Conservation (phyloP, 2,113 vertebrate species). For the Apteryx mantelli region DNA sequence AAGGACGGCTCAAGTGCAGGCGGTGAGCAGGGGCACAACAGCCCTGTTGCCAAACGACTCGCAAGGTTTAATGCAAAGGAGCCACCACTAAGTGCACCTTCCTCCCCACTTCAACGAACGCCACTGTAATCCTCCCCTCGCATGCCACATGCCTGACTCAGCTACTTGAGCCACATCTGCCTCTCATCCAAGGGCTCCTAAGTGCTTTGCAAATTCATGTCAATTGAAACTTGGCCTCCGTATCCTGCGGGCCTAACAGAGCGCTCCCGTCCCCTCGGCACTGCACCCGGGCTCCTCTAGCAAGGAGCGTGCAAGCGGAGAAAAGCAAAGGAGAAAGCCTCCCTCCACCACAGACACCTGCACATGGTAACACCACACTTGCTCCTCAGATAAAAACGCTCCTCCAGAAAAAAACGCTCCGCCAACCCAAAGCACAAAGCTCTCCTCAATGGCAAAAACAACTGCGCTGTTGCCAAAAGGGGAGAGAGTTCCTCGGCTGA, state of each 20-base stretch:
- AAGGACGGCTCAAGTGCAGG: neutral
- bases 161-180: neutral
- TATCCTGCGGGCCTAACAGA: neutral
- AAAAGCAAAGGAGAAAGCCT: neutral
- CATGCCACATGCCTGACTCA: neutral
- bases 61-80: neutral
- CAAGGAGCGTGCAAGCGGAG: neutral
- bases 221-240: neutral
- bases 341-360: neutral
- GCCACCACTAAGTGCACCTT: neutral
- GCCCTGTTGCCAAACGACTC: too few species aligned
- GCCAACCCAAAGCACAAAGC: neutral
- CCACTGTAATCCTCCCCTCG: neutral
- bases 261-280: neutral
- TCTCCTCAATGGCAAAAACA: neutral
- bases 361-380: accelerated
- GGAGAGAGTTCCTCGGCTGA: neutral
- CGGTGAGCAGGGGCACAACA: neutral
- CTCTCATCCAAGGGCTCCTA: neutral
- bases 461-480: accelerated
- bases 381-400: neutral
- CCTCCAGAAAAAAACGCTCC: neutral
- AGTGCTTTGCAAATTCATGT: neutral
- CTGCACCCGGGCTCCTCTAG: neutral
- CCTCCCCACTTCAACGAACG: neutral